These are phyloP conservation scores for Luperina testacea DNA, from an alignment of 2,888 invertebrate genomes.

Conservation along the genomic window DNA sequence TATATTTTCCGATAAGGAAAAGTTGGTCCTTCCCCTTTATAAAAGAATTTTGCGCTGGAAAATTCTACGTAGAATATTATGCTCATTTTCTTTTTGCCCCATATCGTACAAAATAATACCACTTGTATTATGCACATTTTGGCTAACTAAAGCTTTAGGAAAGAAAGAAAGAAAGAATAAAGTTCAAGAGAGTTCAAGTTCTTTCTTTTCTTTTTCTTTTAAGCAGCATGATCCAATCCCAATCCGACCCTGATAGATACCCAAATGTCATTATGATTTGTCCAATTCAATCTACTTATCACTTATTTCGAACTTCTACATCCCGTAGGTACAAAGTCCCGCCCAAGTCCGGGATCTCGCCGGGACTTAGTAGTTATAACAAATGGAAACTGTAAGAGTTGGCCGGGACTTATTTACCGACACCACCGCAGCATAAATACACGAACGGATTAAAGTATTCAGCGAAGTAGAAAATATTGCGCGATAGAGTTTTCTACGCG, in stretches of 20 bases:
- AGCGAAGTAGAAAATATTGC: slow-evolving; percentile 77
- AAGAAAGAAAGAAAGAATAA: no score
- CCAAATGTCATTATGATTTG: slow-evolving; percentile 48
- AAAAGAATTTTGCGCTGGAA: neutral
- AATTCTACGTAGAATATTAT: neutral
- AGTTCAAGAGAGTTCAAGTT: no score
- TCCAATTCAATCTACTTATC: slow-evolving; percentile 64
- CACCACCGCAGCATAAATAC: slow-evolving; percentile 80
- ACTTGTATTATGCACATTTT: slow-evolving; percentile 1
- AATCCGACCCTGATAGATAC: slow-evolving; percentile 23
- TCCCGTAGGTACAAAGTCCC: slow-evolving; percentile 61
- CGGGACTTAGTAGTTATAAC: slow-evolving; percentile 83
- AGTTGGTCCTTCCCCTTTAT: neutral
- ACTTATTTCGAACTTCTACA: slow-evolving; percentile 67
- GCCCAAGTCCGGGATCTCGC: slow-evolving; percentile 73
- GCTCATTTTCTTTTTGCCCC: neutral
- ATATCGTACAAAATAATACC: neutral
- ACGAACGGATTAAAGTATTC: slow-evolving; percentile 83
- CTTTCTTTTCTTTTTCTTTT: no score
- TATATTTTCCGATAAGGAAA: slow-evolving; percentile 11
- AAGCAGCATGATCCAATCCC: slow-evolving; percentile 3
- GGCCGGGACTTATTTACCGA: slow-evolving; percentile 80
- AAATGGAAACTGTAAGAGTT: slow-evolving; percentile 83
- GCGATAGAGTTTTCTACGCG: slow-evolving; percentile 72
- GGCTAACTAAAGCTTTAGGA: slow-evolving; percentile 22